These are phyloP conservation scores for Oconnorella tubifera DNA, from an alignment of 2,888 invertebrate genomes.

Conservation along the genomic window DNA sequence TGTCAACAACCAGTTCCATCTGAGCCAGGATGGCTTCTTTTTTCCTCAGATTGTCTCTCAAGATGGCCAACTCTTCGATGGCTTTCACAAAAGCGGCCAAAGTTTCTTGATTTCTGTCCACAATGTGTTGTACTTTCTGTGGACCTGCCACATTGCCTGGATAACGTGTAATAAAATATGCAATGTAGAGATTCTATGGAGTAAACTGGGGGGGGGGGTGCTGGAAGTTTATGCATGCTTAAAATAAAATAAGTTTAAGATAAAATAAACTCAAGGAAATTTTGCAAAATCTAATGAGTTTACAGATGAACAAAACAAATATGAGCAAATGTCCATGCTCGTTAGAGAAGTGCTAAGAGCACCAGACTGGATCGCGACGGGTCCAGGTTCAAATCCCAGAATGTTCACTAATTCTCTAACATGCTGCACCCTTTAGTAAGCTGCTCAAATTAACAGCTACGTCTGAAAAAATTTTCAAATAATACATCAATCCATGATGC, in stretches of 20 bases:
- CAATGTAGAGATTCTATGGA: neutral
- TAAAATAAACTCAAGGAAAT: no score
- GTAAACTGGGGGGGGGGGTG: neutral
- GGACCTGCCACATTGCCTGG: slow-evolving; percentile 51
- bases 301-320: no score
- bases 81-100: slow-evolving; percentile 65
- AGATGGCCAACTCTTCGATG: slow-evolving; percentile 62
- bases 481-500: no score
- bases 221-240: neutral
- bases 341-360: no score
- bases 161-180: neutral
- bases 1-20: slow-evolving; percentile 32
- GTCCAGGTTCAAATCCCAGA: no score
- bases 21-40: slow-evolving; percentile 40
- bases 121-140: slow-evolving; percentile 60
- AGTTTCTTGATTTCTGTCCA: slow-evolving; percentile 66
- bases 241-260: neutral
- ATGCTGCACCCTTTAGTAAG: no score
- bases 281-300: no score
- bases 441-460: no score
- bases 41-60: slow-evolving; percentile 62
- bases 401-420: no score
- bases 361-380: no score
- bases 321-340: no score
- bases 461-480: no score